Base-by-base conservation (phyloP, 2,797 vertebrate genomes). In the Pseudomugil gertrudae region DNA sequence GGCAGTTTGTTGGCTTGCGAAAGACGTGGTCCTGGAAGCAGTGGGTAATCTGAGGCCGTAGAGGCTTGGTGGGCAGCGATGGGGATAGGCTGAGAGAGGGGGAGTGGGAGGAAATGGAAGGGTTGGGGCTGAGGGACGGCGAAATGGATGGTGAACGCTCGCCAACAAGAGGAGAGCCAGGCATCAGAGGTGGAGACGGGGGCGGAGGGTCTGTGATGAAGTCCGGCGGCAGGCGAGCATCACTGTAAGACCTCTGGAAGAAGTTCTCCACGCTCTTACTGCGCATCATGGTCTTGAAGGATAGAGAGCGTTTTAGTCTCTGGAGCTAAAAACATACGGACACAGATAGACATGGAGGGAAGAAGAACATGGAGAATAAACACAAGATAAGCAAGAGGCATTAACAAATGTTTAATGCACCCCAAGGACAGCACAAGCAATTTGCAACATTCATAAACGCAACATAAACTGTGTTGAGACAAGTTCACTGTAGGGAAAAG, bases 181-280 rank as follows among this genome's bases (percentile, higher is more conserved):
- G 93, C 73, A 63, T 52, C 58, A 87, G 75, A 15, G 92, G 84
- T 0, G 92, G 90, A 1, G 95, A 92, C 0, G 95, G 89, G 8
- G 94, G 93, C 0, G 93, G 92, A 0, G 93, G 93, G 3, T 94
- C 95, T 1, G 94, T 92, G 79, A 94, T 93, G 87, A 95, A 93
- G 64, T 96, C 95, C 0, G 93, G 88, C 3, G 95, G 94, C 54
- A 95, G 87, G 63, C 93, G 94, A 53, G 95, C 92, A 50, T 97
- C 96, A 10, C 93, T 95, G 91, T 94, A 92, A 5, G 95, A 94
- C 60, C 96, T 93, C 66, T 95, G 95, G 90, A 97, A 95, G 86
- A 98, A 96, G 88, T 95, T 97, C 89, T 98, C 96, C 72, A 96
- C 86, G 1, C 96, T 98, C 84, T 96, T 97, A 76, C 96, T 98